A percentile compares a stretch with the other conserved stretches of the same genome.
These are phyloP conservation scores for Hemiprocne comata DNA, from an alignment of 2,113 vertebrate species.

Conservation along the genomic window DNA sequence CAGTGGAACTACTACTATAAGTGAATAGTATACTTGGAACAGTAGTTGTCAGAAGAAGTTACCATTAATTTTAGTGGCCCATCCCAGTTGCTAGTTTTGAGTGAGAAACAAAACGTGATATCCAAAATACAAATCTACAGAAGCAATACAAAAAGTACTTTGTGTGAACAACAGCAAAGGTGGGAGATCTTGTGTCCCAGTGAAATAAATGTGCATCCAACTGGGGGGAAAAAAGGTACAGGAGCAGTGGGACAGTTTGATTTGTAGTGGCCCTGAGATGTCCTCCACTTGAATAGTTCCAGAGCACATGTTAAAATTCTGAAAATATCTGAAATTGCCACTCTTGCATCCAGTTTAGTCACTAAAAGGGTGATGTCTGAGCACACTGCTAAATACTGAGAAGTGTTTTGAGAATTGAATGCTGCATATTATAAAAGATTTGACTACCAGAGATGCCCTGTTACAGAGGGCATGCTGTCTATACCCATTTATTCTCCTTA, in stretches of 20 bases:
- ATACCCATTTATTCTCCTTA: background rate
- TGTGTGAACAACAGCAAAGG: background rate
- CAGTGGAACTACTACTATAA: background rate
- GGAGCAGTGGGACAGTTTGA: background rate
- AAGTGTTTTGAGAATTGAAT: background rate
- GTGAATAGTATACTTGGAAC: background rate
- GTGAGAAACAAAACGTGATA: accelerated
- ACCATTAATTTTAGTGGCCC: accelerated
- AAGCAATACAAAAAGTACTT: background rate
- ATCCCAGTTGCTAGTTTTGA: background rate
- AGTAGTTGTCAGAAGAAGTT: background rate
- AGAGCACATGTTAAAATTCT: background rate
- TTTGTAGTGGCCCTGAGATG: background rate
- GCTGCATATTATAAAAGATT: background rate
- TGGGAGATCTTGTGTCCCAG: background rate
- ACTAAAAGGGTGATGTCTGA: background rate
- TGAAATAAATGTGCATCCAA: background rate
- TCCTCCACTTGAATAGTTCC: background rate
- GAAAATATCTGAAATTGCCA: background rate
- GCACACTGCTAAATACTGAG: background rate
- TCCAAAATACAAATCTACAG: background rate
- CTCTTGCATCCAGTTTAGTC: background rate
- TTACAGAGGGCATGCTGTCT: background rate
- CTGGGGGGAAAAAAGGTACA: background rate
- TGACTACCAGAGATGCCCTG: background rate